phyloP scores from a whole-genome alignment of 2,113 vertebrate species.

The Carlito syrichta region DNA sequence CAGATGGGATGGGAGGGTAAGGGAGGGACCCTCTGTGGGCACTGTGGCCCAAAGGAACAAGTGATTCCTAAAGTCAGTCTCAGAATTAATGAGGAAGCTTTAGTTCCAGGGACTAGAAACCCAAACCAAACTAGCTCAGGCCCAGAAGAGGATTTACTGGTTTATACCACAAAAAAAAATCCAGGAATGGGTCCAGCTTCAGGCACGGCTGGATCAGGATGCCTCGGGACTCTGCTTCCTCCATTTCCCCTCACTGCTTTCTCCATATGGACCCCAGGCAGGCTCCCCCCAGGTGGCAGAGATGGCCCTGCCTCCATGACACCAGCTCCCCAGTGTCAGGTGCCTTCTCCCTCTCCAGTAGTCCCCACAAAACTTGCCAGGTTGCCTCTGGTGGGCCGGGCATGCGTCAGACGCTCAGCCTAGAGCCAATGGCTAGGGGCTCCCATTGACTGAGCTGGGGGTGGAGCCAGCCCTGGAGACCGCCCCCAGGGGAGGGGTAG shows the following conservation, averaged over 20 bases:
- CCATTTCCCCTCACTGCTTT: not conserved
- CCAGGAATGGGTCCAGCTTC: not conserved
- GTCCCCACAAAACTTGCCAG: not conserved
- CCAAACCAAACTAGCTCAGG: not conserved
- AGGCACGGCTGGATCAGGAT: not conserved
- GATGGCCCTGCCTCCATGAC: too few relatives aligned
- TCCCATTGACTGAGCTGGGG: too few relatives aligned
- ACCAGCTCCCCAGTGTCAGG: rapidly evolving
- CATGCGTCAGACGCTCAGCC: not conserved
- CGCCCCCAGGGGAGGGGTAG: not conserved
- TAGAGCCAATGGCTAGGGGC: not conserved
- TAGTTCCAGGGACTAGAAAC: not conserved
- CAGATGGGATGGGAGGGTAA: not conserved
- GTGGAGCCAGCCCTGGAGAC: not conserved
- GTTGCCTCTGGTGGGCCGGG: not conserved
- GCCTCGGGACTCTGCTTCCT: not conserved
- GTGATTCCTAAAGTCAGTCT: not conserved
- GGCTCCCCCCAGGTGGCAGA: not conserved
- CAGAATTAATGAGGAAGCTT: not conserved
- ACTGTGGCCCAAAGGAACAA: not conserved
- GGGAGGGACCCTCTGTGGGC: not conserved
- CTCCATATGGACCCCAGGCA: rapidly evolving
- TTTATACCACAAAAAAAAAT: not conserved
- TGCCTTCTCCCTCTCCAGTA: too few relatives aligned
- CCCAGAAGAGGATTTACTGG: not conserved